Evolutionary conservation across 2,888 invertebrate genomes (phyloP), one percentile per base, ranked within the genome.

Genomic region (Germaria angustata): DNA sequence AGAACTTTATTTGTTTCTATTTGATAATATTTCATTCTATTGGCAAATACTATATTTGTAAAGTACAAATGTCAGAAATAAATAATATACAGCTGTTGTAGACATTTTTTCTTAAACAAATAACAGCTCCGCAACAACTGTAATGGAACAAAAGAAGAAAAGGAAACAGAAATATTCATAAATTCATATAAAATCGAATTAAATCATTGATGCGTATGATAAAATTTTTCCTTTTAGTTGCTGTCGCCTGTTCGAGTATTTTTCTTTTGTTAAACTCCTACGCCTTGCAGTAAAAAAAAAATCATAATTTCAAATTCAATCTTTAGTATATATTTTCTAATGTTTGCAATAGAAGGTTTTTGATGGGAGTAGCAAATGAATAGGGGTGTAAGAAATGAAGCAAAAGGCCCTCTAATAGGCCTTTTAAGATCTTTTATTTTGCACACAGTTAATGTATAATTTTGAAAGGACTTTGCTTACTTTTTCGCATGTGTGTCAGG

Each of bases 141-240:
- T 39, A 4, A 17, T 15, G 6, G 6, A 46, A 15, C 28, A 32
- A 22, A 28, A 41, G 6, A 17, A 15, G 1, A 44, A 46, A 9
- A 66, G n/a, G 7, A 53, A 28, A 9, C 6, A 20, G 53, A 63
- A 73, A 44, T 46, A 22, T n/a, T 28, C 15, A 36, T 66, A 73
- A 73, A 46, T 69, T 77, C 53, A 44, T 22, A 61, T 63, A 34
- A 69, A 77, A 61, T 61, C 61, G 69, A 53, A 61, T 69, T 44
- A 44, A 69, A 69, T 44, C 69, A 69, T 32, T 44, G 77, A 63
- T 69, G 69, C 61, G 77, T 77, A 55, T 61, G 53, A 63, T 77
- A 61, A 68, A 75, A 46, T 20, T 28, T 36, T 36, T 51, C 20
- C 15, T 22, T 46, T 46, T n/a, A 20, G 20, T 24, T 55, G 9